phyloP scores from a whole-genome alignment of 2,888 invertebrate species.

The Malthinus seriepunctatus region DNA sequence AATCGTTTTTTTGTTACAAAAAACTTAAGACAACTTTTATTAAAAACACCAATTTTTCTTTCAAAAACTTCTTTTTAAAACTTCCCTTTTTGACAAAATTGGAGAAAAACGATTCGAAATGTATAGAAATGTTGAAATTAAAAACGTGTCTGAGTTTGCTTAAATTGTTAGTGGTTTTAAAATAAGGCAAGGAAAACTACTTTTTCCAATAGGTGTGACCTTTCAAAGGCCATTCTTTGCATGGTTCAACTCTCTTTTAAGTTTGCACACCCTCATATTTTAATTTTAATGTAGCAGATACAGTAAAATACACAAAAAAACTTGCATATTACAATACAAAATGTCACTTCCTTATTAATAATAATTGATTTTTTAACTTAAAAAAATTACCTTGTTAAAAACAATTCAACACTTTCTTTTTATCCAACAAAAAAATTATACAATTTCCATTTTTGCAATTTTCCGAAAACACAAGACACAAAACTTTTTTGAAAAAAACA shows the following conservation, averaged over 20 bases:
- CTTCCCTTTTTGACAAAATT: neutral
- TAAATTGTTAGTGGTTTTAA: conserved; percentile 23
- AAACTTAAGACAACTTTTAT: too few species aligned
- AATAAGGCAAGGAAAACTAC: conserved; percentile 29
- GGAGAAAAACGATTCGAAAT: neutral
- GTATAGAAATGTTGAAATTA: conserved; percentile 4
- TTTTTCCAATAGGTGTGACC: conserved; percentile 30
- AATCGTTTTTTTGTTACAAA: neutral
- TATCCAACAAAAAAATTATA: neutral
- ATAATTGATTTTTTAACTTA: neutral
- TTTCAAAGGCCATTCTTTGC: conserved; percentile 28
- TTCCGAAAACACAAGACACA: neutral
- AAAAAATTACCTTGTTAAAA: too few species aligned
- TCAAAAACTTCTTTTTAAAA: neutral
- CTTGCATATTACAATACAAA: too few species aligned
- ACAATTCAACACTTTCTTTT: too few species aligned
- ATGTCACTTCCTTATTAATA: neutral
- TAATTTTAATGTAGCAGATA: conserved; percentile 15
- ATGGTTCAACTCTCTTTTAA: conserved; percentile 21
- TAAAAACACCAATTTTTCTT: too few species aligned
- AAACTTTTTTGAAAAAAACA: neutral
- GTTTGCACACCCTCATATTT: conserved; percentile 22
- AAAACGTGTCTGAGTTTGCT: conserved; percentile 21
- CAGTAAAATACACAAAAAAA: too few species aligned
- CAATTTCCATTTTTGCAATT: neutral